These are phyloP conservation scores for Podiceps cristatus DNA, from an alignment of 2,113 vertebrate genomes.

Conservation along the genomic window DNA sequence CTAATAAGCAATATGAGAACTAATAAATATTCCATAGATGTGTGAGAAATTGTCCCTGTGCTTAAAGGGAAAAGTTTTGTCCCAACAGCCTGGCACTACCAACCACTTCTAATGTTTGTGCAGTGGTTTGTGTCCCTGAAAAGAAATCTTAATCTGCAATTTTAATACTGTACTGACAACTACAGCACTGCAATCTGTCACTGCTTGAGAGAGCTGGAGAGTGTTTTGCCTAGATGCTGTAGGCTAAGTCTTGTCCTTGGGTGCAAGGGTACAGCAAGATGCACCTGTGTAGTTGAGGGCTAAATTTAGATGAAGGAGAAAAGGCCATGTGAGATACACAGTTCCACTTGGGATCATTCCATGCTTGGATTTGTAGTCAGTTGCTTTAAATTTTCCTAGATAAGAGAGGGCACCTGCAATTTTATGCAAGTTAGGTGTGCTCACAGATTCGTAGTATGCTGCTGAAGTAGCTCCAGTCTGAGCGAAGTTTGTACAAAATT, in stretches of 20 bases:
- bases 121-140: background rate
- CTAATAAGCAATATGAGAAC: background rate
- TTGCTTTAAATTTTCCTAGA: background rate
- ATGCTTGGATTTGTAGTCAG: constrained; percentile 41
- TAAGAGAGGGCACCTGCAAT: background rate
- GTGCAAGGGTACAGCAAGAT: constrained; percentile 11
- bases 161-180: background rate
- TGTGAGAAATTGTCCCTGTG: background rate
- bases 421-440: background rate
- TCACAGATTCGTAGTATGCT: accelerated
- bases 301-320: constrained; percentile 47
- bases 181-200: background rate
- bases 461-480: background rate
- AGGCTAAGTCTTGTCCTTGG: constrained; percentile 16
- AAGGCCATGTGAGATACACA: background rate
- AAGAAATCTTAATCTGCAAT: background rate
- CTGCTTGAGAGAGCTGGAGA: background rate
- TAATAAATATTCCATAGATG: background rate
- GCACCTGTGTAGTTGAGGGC: background rate
- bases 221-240: background rate
- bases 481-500: background rate
- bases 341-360: constrained; percentile 38
- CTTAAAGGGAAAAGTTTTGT: background rate
- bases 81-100: background rate
- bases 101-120: background rate